Evolutionary conservation across 2,888 invertebrate genomes (phyloP).

Genomic region (Drosophila birchii): DNA sequence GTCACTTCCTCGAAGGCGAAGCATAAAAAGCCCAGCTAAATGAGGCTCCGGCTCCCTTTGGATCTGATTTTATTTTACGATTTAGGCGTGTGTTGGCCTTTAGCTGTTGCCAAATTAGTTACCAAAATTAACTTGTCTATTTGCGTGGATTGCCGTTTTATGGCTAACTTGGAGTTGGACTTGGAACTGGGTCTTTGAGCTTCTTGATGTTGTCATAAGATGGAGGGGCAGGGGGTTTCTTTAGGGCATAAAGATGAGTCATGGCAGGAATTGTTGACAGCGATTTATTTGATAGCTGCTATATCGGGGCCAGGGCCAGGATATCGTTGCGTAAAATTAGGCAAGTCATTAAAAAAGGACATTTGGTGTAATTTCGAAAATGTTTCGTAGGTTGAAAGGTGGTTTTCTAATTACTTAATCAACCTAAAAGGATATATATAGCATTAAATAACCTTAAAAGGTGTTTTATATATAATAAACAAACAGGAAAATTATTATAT

Average conservation of each 20-base stretch:
- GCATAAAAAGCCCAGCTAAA: slow-evolving; percentile 14
- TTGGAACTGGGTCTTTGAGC: neutral
- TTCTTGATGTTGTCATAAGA: slow-evolving; percentile 20
- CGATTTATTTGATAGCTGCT: slow-evolving; percentile 7
- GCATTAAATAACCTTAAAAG: neutral
- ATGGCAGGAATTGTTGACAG: neutral
- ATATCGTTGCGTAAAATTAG: slow-evolving; percentile 10
- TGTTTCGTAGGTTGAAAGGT: neutral
- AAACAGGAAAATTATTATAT: neutral
- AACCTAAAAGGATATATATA: neutral
- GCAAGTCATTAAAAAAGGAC: slow-evolving; percentile 9
- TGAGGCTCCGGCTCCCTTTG: slow-evolving; percentile 13
- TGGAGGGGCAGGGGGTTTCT: neutral
- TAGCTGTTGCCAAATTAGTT: slow-evolving; percentile 35
- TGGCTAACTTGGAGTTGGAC: slow-evolving; percentile 14
- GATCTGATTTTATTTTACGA: slow-evolving; percentile 44
- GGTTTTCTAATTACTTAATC: slow-evolving; percentile 6
- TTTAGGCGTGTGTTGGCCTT: slow-evolving; percentile 42
- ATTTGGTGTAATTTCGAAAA: neutral
- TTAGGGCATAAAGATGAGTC: slow-evolving; percentile 31
- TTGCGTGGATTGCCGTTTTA: slow-evolving; percentile 66
- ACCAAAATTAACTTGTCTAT: slow-evolving; percentile 65
- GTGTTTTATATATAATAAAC: neutral
- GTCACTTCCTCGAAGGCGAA: slow-evolving; percentile 24
- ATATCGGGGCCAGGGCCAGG: neutral